A percentile compares a stretch with the other conserved stretches of the same genome.
Conservation (phyloP, 2,888 invertebrate genomes). For the Anoplius nigerrimus region DNA sequence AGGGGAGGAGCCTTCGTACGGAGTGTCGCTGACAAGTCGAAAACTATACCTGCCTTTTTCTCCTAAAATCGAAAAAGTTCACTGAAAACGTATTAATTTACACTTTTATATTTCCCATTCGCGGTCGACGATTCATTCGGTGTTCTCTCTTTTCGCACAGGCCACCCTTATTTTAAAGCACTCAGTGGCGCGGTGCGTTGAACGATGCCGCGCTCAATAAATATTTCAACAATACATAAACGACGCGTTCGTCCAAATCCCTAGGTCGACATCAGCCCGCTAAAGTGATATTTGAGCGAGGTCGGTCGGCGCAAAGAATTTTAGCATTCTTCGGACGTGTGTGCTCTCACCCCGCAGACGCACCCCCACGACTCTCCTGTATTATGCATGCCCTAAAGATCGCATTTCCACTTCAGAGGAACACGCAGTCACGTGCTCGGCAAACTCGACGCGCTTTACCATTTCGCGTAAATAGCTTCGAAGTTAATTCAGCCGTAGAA, state of each 20-base stretch:
- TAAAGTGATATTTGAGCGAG: constrained; percentile 55
- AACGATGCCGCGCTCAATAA: constrained; percentile 28
- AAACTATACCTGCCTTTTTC: neutral
- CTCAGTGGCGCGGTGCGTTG: no score
- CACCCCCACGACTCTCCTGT: constrained; percentile 43
- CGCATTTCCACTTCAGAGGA: constrained; percentile 44
- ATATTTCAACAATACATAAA: constrained; percentile 55
- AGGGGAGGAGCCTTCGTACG: constrained; percentile 29
- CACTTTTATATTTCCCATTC: no score
- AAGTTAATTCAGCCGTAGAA: constrained; percentile 28
- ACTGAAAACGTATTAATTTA: no score
- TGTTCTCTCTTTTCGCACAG: no score
- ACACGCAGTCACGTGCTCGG: constrained; percentile 16
- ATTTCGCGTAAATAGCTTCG: constrained; percentile 26
- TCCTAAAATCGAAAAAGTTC: neutral
- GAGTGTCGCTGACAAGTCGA: constrained; percentile 3
- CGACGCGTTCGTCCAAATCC: constrained; percentile 40
- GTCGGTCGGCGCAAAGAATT: constrained; percentile 43
- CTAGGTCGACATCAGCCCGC: constrained; percentile 21
- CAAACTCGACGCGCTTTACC: constrained; percentile 18
- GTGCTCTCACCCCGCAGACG: constrained; percentile 23
- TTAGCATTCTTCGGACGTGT: constrained; percentile 45
- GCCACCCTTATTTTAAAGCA: no score
- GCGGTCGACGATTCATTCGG: neutral
- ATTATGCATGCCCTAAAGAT: constrained; percentile 50